phyloP scores from a whole-genome alignment of 2,113 vertebrate genomes.

The Aptenodytes forsteri region DNA sequence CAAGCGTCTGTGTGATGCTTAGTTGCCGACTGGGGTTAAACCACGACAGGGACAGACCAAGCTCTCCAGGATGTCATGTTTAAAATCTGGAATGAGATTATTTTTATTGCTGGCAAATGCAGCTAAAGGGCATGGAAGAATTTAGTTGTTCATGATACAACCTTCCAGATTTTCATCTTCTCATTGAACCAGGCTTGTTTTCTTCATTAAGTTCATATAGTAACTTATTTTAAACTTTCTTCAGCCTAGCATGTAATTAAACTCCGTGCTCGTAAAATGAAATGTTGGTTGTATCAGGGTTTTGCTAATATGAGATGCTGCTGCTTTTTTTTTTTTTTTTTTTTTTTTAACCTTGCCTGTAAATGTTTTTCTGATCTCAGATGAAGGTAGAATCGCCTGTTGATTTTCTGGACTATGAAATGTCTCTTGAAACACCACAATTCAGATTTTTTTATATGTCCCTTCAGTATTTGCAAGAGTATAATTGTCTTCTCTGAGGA shows the following conservation, averaged over 20 bases:
- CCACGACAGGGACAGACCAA: not conserved
- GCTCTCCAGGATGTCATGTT: constrained; percentile 13
- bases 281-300: not conserved
- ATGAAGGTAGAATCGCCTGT: not conserved
- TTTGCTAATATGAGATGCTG: not conserved
- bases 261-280: not conserved
- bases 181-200: not conserved
- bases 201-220: not conserved
- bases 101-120: constrained; percentile 62
- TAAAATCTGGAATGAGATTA: constrained; percentile 61
- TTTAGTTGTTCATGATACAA: constrained; percentile 14
- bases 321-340: not conserved
- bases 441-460: not conserved
- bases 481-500: not conserved
- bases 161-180: constrained; percentile 21
- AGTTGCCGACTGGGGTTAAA: no score
- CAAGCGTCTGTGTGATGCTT: no score
- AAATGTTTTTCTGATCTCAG: not conserved
- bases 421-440: not conserved
- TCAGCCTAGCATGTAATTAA: constrained; percentile 6
- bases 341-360: not conserved
- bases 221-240: not conserved
- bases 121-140: constrained; percentile 22
- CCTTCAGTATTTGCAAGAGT: not conserved
- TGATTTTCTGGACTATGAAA: not conserved